Percentiles rank a stretch among this genome's conserved stretches.
Evolutionary conservation across 1,140 invertebrate species (phyloP).

Genomic region (Trachymyrmex cornetzi): DNA sequence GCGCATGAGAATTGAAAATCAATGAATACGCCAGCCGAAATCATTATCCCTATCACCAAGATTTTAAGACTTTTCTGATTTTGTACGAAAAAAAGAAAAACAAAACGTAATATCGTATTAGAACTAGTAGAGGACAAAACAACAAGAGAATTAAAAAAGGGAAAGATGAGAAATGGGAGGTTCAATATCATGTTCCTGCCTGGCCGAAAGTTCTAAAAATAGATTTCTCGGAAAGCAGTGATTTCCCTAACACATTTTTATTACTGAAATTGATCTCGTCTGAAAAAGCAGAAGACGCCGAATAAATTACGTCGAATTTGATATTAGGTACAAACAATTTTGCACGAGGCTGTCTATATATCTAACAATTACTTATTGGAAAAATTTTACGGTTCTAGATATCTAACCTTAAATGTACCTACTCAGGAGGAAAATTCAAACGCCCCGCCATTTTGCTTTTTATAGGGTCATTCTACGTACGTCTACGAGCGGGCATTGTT

Average conservation of each 20-base stretch:
- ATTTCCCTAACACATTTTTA: neutral
- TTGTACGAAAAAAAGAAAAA: neutral
- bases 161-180: too few relatives aligned
- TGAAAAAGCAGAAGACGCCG: neutral
- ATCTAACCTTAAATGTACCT: neutral
- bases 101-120: neutral
- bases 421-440: neutral
- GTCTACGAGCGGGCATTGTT: neutral
- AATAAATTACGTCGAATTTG: neutral
- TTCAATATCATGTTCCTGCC: neutral
- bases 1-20: conserved; percentile 33
- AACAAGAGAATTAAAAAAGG: neutral
- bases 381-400: neutral
- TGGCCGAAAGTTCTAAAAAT: neutral
- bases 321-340: neutral
- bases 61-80: neutral
- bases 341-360: neutral
- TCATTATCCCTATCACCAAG: neutral
- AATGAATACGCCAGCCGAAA: neutral
- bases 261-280: neutral
- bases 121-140: neutral
- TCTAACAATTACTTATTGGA: neutral
- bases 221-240: neutral
- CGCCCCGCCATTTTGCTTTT: neutral
- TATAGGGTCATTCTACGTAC: neutral